A percentile compares a stretch with the other conserved stretches of the same genome.
Conservation (phyloP, 1,140 invertebrate genomes). For the Microvelia longipes region DNA sequence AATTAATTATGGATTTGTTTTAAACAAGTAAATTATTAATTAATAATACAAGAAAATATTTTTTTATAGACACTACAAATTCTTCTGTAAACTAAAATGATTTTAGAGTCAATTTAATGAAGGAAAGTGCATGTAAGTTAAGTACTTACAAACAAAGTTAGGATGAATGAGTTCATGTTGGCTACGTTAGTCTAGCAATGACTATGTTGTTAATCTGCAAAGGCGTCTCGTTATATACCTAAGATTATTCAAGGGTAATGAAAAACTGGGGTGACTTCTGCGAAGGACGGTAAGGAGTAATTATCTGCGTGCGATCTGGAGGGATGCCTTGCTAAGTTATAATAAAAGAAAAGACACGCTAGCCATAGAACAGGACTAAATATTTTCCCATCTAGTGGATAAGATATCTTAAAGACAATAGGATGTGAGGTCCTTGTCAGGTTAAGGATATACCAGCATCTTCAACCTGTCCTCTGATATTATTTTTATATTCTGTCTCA, state of each 20-base stretch:
- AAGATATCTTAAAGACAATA: background rate
- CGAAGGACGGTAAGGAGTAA: background rate
- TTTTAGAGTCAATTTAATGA: background rate
- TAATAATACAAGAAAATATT: no score
- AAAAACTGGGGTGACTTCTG: background rate
- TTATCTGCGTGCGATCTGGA: background rate
- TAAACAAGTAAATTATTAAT: no score
- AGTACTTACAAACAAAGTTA: background rate
- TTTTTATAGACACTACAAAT: no score
- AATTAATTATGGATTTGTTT: no score
- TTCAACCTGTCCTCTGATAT: background rate
- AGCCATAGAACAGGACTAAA: background rate
- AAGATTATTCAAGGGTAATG: background rate
- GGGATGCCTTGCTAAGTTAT: background rate
- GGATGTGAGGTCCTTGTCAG: background rate
- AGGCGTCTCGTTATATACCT: background rate
- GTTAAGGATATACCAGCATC: background rate
- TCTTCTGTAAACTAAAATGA: background rate
- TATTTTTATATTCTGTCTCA: no score
- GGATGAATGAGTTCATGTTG: background rate
- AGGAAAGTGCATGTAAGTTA: background rate
- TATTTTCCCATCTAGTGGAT: background rate
- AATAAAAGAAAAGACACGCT: background rate
- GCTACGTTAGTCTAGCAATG: background rate
- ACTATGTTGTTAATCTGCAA: background rate